These are phyloP conservation scores for Sialis fuliginosa DNA, from an alignment of 2,888 invertebrate species.

Conservation along the genomic window DNA sequence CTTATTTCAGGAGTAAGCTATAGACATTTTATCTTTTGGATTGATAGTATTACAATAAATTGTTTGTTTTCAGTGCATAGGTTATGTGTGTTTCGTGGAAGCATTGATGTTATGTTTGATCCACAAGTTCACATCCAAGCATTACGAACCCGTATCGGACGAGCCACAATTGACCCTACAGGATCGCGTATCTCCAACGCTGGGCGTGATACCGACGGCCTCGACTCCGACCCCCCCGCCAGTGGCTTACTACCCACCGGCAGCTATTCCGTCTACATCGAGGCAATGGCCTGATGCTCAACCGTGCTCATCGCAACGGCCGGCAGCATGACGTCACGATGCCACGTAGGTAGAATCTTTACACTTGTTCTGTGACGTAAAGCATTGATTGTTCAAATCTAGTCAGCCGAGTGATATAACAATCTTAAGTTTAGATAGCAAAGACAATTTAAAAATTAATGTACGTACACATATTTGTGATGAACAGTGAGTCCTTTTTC, in stretches of 20 bases:
- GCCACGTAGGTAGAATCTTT: too few species aligned
- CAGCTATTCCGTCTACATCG: conserved; percentile 28
- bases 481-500: too few species aligned
- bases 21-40: neutral
- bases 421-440: too few species aligned
- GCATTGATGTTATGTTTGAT: conserved; percentile 37
- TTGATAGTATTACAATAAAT: neutral
- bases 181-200: conserved; percentile 13
- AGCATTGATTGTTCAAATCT: too few species aligned
- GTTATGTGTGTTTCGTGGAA: conserved; percentile 41
- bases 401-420: too few species aligned
- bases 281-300: conserved; percentile 28
- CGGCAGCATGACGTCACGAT: too few species aligned
- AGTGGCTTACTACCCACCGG: conserved; percentile 18
- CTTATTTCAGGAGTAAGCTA: conserved; percentile 41
- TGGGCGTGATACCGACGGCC: conserved; percentile 15
- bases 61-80: conserved; percentile 31
- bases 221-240: conserved; percentile 19
- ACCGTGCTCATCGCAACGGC: conserved; percentile 23
- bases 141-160: conserved; percentile 42
- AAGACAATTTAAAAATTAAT: too few species aligned
- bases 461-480: too few species aligned
- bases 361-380: too few species aligned
- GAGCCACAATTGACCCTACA: conserved; percentile 36
- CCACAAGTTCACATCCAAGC: conserved; percentile 35